Evolutionary conservation across 2,888 invertebrate species (phyloP), one percentile per base, ranked within the genome.

Genomic region (Sphaerophoria rueppellii): DNA sequence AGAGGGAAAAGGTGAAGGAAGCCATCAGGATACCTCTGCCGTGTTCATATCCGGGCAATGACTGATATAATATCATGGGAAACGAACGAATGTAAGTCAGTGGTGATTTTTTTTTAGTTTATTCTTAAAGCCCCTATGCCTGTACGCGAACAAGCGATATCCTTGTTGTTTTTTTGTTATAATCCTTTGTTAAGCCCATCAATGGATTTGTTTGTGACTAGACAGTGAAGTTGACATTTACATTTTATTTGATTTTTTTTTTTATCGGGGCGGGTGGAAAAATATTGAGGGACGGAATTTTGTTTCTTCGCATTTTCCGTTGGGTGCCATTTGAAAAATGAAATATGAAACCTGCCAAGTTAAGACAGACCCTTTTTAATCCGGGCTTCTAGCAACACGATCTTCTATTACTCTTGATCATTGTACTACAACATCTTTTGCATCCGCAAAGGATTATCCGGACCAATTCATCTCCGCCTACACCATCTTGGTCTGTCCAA

Each of bases 71-170:
- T 24, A 55, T 70, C 46, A 52, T 24, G 70, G 60, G 24, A 24
- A 24, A 24, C 24, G 24, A 24, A 70, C 70, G 32, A 85, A 85
- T 85, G 85, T 85, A 85, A 85, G 85, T 85, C 85, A 85, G 85
- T 81, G 73, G 81, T 73, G 80, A 67, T 60, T 71, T 43, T 58
- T 35, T 32, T 32, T 16, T 52, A 14, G 55, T 46, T 32, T 32
- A 12, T 55, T 48, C 6, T 34, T 35, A 37, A 16, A 58, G 48
- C 63, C 69, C 60, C 63, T 82, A 55, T 65, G 48, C 5, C 3
- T 35, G 11, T 40, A 55, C 34, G 43, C 32, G 3, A 32, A 43
- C 2, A 43, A 0, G 12, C 9, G 12, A 43, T 11, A 16, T 46
- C 34, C 46, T 24, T 48, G n/a, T 46, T 14, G 48, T 46, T 61